These are phyloP conservation scores for Pygocentrus nattereri DNA, from an alignment of 2,797 vertebrate species.

Conservation along the genomic window DNA sequence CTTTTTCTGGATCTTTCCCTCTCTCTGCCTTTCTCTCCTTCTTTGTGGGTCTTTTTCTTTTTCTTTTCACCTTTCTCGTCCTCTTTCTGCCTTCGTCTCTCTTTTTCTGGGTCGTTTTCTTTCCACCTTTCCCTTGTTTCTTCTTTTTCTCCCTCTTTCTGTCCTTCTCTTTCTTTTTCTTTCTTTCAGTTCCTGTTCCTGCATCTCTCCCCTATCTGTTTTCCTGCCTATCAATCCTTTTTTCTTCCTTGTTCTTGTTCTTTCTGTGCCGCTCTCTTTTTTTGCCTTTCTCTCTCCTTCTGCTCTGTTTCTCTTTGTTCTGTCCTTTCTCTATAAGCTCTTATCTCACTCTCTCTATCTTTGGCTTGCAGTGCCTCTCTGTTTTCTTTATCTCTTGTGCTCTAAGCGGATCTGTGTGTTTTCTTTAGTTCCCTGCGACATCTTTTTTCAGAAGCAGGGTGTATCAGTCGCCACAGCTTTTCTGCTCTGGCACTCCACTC, in stretches of 20 bases:
- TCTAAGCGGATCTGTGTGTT: slow-evolving; percentile 2
- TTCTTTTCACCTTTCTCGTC: neutral
- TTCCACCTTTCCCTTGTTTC: no score
- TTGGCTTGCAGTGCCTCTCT: neutral
- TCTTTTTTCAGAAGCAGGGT: neutral
- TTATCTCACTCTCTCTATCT: slow-evolving; percentile 20
- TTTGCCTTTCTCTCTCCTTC: neutral
- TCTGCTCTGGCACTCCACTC: neutral
- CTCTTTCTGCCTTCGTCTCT: neutral
- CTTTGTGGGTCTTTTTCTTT: neutral
- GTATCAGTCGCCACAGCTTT: neutral
- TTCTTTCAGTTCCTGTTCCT: neutral
- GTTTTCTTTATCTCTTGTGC: neutral
- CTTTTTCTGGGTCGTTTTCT: no score
- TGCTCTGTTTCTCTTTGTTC: neutral
- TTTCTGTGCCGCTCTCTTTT: neutral
- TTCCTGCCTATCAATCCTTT: neutral
- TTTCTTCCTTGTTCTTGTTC: neutral
- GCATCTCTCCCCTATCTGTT: neutral
- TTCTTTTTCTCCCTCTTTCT: no score
- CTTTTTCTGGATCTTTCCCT: neutral
- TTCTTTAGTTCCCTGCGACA: neutral
- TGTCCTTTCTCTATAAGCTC: neutral
- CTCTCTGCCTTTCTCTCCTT: neutral
- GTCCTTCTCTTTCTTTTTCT: no score